Conservation (phyloP, 2,888 invertebrate species). For the Aromia moschata region DNA sequence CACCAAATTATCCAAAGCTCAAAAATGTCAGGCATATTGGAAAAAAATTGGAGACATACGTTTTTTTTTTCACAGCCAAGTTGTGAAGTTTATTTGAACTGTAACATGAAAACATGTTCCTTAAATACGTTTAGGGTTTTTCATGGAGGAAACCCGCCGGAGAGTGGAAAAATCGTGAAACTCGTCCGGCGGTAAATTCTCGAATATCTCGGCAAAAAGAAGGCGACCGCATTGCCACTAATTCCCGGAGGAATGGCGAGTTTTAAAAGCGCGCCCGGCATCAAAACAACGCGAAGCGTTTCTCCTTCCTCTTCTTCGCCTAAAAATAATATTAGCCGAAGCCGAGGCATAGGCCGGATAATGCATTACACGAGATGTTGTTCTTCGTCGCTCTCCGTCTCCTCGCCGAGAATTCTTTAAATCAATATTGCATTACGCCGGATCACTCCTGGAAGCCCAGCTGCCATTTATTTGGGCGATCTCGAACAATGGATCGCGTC, state of each 20-base stretch:
- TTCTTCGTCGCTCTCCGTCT: constrained; percentile 48
- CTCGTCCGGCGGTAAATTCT: constrained; percentile 21
- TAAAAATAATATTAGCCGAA: constrained; percentile 61
- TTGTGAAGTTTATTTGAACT: no score
- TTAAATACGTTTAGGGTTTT: neutral
- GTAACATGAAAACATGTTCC: no score
- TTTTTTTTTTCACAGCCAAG: no score
- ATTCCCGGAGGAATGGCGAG: constrained; percentile 41
- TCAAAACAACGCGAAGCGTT: constrained; percentile 58
- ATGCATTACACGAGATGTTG: constrained; percentile 55
- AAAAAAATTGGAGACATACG: no score
- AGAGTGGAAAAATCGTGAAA: neutral
- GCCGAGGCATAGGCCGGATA: constrained; percentile 54
- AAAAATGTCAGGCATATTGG: no score
- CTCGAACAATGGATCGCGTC: constrained; percentile 51
- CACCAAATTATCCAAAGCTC: no score
- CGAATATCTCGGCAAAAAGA: constrained; percentile 29
- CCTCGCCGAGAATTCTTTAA: constrained; percentile 51
- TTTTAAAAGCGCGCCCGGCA: constrained; percentile 58
- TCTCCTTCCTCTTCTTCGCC: constrained; percentile 52
- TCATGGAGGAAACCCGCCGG: neutral
- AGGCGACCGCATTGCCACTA: constrained; percentile 38
- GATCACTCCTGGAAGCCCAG: constrained; percentile 36
- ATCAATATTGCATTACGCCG: constrained; percentile 55
- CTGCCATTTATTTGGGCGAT: constrained; percentile 47